These are phyloP conservation scores for Hypsopygia costalis DNA, from an alignment of 2,888 invertebrate genomes.

Conservation along the genomic window DNA sequence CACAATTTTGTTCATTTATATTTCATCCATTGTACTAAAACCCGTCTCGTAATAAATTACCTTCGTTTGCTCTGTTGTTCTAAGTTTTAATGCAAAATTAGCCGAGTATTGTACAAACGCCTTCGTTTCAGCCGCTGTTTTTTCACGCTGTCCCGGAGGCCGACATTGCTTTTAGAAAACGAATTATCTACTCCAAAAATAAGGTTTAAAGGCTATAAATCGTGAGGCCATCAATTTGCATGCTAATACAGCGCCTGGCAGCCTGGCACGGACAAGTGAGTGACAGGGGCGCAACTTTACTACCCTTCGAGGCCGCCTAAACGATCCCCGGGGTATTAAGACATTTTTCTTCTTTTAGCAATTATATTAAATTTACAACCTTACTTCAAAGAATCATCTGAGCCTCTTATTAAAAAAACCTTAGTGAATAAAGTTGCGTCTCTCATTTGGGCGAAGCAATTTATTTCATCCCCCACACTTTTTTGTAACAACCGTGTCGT, in stretches of 20 bases:
- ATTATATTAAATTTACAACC: conserved; percentile 55
- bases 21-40: conserved; percentile 32
- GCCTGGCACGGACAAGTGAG: conserved; percentile 57
- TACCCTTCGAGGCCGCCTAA: conserved; percentile 41
- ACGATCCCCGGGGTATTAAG: conserved; percentile 53
- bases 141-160: neutral
- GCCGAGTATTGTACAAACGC: conserved; percentile 12
- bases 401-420: conserved; percentile 38
- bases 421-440: conserved; percentile 33
- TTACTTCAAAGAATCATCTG: conserved; percentile 39
- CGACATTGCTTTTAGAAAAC: conserved; percentile 11
- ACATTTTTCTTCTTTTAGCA: conserved; percentile 55
- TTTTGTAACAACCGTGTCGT: conserved; percentile 6
- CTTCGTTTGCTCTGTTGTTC: conserved; percentile 29
- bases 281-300: conserved; percentile 56
- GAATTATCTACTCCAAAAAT: conserved; percentile 25
- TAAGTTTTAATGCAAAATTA: conserved; percentile 30
- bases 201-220: conserved; percentile 39
- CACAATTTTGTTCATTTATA: conserved; percentile 46
- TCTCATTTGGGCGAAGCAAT: conserved; percentile 30
- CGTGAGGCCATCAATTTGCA: conserved; percentile 62
- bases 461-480: conserved; percentile 24
- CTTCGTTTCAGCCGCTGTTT: neutral
- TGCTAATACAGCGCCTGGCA: conserved; percentile 49
- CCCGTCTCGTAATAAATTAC: conserved; percentile 28